Evolutionary conservation across 2,113 vertebrate genomes (phyloP).

Genomic region (Phylloscopus trochilus): DNA sequence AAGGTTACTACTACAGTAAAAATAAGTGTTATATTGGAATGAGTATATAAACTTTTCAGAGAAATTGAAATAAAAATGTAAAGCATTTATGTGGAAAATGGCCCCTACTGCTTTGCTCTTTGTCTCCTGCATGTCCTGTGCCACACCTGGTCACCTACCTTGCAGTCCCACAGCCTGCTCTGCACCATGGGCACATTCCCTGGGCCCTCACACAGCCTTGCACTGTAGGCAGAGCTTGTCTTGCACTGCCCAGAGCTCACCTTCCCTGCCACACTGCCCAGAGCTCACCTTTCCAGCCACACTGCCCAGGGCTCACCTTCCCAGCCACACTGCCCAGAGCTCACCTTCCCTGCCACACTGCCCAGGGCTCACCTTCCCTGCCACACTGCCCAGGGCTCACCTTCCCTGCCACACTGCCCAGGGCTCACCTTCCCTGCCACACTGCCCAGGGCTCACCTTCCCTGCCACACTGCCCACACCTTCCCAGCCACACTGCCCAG

Average conservation of each 20-base stretch:
- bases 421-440: neutral
- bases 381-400: neutral
- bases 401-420: neutral
- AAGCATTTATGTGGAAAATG: neutral
- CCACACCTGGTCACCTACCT: accelerated
- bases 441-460: neutral
- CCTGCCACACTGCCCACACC: neutral
- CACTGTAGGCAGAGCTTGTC: accelerated
- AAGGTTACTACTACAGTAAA: neutral
- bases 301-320: neutral
- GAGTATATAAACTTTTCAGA: neutral
- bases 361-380: neutral
- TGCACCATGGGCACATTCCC: neutral
- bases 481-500: no score
- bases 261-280: neutral
- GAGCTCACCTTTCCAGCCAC: neutral
- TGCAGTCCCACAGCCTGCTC: neutral
- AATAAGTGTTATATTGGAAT: neutral
- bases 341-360: neutral
- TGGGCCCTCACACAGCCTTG: neutral
- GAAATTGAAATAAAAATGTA: neutral
- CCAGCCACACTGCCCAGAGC: neutral
- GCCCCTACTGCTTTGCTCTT: neutral
- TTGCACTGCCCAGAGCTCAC: neutral
- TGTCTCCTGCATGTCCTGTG: neutral